These are phyloP conservation scores for Euzetes globulus DNA, from an alignment of 2,888 invertebrate genomes.

Conservation along the genomic window DNA sequence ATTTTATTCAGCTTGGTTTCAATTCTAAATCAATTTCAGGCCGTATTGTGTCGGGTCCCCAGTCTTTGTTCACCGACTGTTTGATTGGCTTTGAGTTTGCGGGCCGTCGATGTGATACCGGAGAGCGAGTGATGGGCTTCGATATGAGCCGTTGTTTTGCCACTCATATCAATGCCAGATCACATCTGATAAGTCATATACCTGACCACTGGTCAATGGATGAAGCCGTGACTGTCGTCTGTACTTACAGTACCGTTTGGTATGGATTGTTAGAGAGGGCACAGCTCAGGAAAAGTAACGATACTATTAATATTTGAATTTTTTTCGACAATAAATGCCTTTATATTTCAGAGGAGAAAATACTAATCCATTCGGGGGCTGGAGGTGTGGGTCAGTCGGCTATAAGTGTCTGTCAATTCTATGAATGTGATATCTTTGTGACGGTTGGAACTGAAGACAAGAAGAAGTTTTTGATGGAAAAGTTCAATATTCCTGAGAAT, in stretches of 20 bases:
- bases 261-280: constrained; percentile 85
- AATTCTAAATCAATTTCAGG: constrained; percentile 58
- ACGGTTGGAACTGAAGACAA: constrained; percentile 75
- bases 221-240: constrained; percentile 86
- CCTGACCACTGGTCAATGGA: constrained; percentile 78
- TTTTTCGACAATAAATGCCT: too few species aligned
- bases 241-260: constrained; percentile 77
- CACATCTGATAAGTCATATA: constrained; percentile 54
- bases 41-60: constrained; percentile 69
- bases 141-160: constrained; percentile 80
- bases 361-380: constrained; percentile 86
- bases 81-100: constrained; percentile 88
- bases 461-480: constrained; percentile 72
- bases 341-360: constrained; percentile 59
- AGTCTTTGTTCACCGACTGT: constrained; percentile 66
- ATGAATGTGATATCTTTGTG: constrained; percentile 79
- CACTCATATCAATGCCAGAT: constrained; percentile 63
- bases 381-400: constrained; percentile 97
- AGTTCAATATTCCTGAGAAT: constrained; percentile 68
- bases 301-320: too few species aligned
- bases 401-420: constrained; percentile 79
- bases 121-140: constrained; percentile 82
- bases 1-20: too few species aligned
- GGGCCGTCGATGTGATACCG: constrained; percentile 61
- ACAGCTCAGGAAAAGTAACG: constrained; percentile 45